phyloP scores from a whole-genome alignment of 2,113 vertebrate species.

The Xerus inauris region DNA sequence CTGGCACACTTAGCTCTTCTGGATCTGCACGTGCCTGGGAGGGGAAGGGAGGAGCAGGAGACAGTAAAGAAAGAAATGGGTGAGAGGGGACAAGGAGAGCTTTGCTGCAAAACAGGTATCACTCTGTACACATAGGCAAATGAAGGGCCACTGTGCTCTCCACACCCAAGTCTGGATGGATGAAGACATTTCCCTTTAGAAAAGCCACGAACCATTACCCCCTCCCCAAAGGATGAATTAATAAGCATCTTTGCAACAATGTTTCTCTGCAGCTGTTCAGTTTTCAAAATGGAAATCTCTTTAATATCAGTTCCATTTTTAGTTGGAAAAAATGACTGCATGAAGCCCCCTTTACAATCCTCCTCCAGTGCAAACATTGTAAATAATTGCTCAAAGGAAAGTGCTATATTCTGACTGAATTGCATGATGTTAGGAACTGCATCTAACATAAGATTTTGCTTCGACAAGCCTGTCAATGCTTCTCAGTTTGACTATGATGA shows the following conservation, averaged over 20 bases:
- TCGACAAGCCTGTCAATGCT: slow-evolving; percentile 20
- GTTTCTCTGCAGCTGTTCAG: slow-evolving; percentile 54
- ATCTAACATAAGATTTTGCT: slow-evolving; percentile 64
- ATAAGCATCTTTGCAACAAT: slow-evolving; percentile 46
- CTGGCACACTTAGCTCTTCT: background rate
- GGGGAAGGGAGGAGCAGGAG: background rate
- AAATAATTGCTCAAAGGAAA: slow-evolving; percentile 73
- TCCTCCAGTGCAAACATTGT: slow-evolving; percentile 60
- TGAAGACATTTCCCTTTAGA: slow-evolving; percentile 54
- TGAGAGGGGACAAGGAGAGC: background rate
- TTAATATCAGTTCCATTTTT: slow-evolving; percentile 62
- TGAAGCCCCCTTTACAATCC: slow-evolving; percentile 49
- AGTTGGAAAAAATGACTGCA: slow-evolving; percentile 29
- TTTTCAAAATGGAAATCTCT: slow-evolving; percentile 69
- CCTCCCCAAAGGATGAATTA: too few species aligned
- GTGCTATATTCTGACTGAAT: slow-evolving; percentile 55
- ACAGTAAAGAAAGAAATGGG: background rate
- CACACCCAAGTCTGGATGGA: background rate
- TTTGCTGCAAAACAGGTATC: background rate
- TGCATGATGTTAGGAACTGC: slow-evolving; percentile 62
- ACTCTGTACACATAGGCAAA: background rate
- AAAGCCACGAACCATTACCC: slow-evolving; percentile 60
- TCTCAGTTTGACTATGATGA: slow-evolving; percentile 52
- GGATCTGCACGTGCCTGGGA: background rate
- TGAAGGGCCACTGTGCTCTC: background rate